Conservation (phyloP, 92 coral and sea anemone genomes). For the Palythoa caribaeorum region DNA sequence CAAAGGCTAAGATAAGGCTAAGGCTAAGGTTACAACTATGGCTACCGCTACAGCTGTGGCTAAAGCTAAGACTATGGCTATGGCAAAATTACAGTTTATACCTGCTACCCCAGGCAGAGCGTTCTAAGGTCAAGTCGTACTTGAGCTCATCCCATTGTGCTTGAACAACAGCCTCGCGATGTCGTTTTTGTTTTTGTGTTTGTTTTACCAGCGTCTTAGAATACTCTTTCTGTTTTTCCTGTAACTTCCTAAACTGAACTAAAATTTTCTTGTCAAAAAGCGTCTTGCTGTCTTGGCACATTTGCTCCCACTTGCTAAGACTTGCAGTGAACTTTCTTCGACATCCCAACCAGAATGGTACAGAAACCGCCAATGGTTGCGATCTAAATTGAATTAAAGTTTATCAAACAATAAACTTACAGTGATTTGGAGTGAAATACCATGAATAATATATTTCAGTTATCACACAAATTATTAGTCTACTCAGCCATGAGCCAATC, state of each 20-base stretch:
- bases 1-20: too few species aligned
- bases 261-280: constrained; percentile 68
- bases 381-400: constrained; percentile 52
- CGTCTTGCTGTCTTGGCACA: constrained; percentile 70
- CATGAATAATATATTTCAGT: too few species aligned
- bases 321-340: constrained; percentile 80
- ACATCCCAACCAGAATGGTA: constrained; percentile 97
- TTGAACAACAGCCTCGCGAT: constrained; percentile 48
- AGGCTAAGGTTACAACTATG: too few species aligned
- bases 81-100: neutral
- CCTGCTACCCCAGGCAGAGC: constrained; percentile 92
- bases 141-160: constrained; percentile 84
- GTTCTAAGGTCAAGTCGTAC: constrained; percentile 82
- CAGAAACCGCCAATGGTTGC: constrained; percentile 82
- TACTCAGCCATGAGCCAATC: too few species aligned
- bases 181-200: constrained; percentile 45
- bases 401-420: neutral
- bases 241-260: constrained; percentile 61
- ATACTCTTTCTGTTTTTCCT: constrained; percentile 71
- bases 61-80: neutral
- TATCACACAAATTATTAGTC: too few species aligned
- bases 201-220: constrained; percentile 19
- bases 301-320: constrained; percentile 64
- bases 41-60: neutral
- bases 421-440: too few species aligned